phyloP scores from a whole-genome alignment of 2,113 vertebrate genomes.

The Catharus minimus region DNA sequence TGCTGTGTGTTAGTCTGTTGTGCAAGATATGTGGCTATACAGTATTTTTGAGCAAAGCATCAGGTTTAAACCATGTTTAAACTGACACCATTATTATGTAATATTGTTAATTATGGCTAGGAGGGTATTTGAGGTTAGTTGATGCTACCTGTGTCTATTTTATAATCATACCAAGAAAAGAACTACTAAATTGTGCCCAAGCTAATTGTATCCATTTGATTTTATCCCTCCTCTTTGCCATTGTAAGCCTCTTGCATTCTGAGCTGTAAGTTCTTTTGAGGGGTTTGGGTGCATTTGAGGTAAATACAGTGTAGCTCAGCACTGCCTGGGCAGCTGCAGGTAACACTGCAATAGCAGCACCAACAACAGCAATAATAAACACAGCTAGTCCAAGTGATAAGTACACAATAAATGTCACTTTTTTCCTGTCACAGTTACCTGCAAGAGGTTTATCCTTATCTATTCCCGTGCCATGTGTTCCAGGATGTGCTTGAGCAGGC shows the following conservation, averaged over 20 bases:
- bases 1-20: background rate
- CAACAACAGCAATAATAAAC: background rate
- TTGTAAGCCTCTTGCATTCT: background rate
- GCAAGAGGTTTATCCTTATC: background rate
- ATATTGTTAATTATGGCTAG: slow-evolving; percentile 57
- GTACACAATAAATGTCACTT: background rate
- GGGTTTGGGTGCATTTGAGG: background rate
- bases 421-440: background rate
- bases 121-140: slow-evolving; percentile 51
- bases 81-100: slow-evolving; percentile 57
- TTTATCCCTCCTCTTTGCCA: slow-evolving; percentile 7
- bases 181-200: slow-evolving; percentile 47
- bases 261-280: background rate
- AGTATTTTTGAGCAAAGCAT: slow-evolving; percentile 46
- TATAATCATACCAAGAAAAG: slow-evolving; percentile 37
- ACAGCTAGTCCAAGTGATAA: background rate
- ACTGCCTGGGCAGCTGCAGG: background rate
- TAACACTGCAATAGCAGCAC: background rate
- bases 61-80: slow-evolving; percentile 44
- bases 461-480: background rate
- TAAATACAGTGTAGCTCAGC: background rate
- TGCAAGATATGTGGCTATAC: slow-evolving; percentile 36
- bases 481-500: background rate
- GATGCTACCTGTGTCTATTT: slow-evolving; percentile 60
- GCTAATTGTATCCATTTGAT: slow-evolving; percentile 56